phyloP scores from a whole-genome alignment of 2,888 invertebrate genomes.

The Chloroclystis v-ata region DNA sequence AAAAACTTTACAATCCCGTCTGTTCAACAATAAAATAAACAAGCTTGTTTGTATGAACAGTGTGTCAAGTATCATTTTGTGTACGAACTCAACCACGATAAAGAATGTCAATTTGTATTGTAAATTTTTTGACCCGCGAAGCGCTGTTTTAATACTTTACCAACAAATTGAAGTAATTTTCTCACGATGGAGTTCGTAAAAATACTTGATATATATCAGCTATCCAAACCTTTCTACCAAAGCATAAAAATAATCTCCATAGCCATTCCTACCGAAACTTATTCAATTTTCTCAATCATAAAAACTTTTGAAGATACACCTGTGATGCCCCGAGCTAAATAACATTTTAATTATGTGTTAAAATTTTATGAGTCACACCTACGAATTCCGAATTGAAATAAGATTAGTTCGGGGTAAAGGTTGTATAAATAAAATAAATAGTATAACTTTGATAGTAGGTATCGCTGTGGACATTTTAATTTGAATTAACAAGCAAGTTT shows the following conservation, averaged over 20 bases:
- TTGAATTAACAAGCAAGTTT: neutral
- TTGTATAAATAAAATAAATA: conserved; percentile 18
- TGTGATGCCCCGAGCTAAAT: conserved; percentile 26
- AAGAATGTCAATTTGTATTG: too few species aligned
- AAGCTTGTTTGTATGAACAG: too few species aligned
- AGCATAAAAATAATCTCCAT: conserved; percentile 30
- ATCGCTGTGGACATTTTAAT: neutral
- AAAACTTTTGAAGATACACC: conserved; percentile 28
- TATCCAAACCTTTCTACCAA: conserved; percentile 19
- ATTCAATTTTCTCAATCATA: conserved; percentile 31
- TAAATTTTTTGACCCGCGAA: too few species aligned
- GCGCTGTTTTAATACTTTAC: too few species aligned
- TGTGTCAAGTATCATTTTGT: too few species aligned
- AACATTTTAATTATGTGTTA: conserved; percentile 26
- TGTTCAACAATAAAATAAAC: too few species aligned
- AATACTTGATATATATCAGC: too few species aligned
- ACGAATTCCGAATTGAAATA: conserved; percentile 10
- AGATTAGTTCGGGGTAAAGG: conserved; percentile 18
- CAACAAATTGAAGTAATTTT: too few species aligned
- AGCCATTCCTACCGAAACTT: conserved; percentile 29
- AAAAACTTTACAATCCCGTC: too few species aligned
- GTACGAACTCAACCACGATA: too few species aligned
- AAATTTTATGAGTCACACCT: conserved; percentile 27
- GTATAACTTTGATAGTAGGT: neutral
- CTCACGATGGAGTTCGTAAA: too few species aligned